Evolutionary conservation across 2,888 invertebrate genomes (phyloP).

Genomic region (Sarcophaga variegata): DNA sequence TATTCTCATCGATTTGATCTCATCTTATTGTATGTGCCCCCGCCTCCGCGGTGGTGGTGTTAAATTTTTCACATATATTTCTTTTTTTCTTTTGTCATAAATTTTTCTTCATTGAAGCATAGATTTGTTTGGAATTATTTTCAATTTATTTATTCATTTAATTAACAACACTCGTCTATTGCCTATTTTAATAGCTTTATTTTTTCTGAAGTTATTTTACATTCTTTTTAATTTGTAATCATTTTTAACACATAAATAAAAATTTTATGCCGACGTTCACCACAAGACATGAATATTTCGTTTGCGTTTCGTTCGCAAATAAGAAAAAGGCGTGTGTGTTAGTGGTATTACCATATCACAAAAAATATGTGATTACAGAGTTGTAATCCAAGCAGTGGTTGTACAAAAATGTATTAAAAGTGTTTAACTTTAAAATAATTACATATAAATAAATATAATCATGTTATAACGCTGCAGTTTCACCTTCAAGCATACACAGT

Average conservation of each 20-base stretch:
- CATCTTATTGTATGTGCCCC: conserved; percentile 67
- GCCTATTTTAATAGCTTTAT: neutral
- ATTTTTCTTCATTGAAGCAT: conserved; percentile 28
- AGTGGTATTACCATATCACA: conserved; percentile 61
- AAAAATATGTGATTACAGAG: neutral
- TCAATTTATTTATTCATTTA: neutral
- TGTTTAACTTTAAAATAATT: neutral
- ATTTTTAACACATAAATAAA: conserved; percentile 33
- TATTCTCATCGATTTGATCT: conserved; percentile 72
- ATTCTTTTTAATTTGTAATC: neutral
- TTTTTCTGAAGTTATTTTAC: neutral
- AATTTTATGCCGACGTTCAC: conserved; percentile 52
- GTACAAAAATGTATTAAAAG: neutral
- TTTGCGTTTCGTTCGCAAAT: conserved; percentile 56
- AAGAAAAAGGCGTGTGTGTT: conserved; percentile 69
- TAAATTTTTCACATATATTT: conserved; percentile 32
- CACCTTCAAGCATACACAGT: too few species aligned
- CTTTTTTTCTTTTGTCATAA: conserved; percentile 21
- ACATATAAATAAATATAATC: neutral
- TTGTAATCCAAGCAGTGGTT: conserved; percentile 16
- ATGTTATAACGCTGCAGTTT: too few species aligned
- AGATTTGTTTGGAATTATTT: conserved; percentile 6
- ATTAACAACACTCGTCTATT: neutral
- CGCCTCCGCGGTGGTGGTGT: conserved; percentile 50
- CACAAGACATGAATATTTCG: conserved; percentile 51